These are phyloP conservation scores for Paramormyrops kingsleyae DNA, from an alignment of 2,113 vertebrate genomes.

Conservation along the genomic window DNA sequence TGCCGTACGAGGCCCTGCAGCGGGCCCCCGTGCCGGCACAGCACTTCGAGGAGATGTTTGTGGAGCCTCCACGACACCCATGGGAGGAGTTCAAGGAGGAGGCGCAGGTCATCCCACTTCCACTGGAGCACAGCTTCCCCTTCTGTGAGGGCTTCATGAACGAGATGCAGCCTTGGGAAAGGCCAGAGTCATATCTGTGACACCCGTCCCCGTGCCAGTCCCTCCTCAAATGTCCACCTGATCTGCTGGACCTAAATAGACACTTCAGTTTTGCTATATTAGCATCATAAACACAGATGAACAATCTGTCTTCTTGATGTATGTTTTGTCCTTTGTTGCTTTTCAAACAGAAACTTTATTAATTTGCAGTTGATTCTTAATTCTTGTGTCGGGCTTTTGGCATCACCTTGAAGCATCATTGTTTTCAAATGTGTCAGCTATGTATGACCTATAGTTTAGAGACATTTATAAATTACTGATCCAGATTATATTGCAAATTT, in stretches of 20 bases:
- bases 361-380: constrained; percentile 28
- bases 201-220: constrained; percentile 20
- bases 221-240: constrained; percentile 20
- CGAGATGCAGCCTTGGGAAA: constrained; percentile 68
- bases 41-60: constrained; percentile 60
- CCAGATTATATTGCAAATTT: constrained; percentile 34
- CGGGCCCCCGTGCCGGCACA: constrained; percentile 45
- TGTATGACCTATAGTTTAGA: constrained; percentile 42
- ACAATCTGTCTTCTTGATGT: constrained; percentile 35
- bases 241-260: constrained; percentile 30
- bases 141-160: constrained; percentile 67
- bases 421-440: constrained; percentile 32
- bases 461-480: constrained; percentile 42
- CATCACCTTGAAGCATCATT: constrained; percentile 22
- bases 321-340: constrained; percentile 30
- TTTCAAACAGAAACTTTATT: constrained; percentile 24
- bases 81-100: constrained; percentile 70
- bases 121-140: constrained; percentile 59
- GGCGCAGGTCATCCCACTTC: constrained; percentile 49
- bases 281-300: constrained; percentile 52
- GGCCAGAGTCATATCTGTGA: constrained; percentile 63
- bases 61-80: constrained; percentile 55
- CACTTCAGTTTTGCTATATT: constrained; percentile 67
- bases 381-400: constrained; percentile 19
- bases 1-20: constrained; percentile 44